Evolutionary conservation across 2,797 vertebrate genomes (phyloP), one percentile per base, ranked within the genome.

Genomic region (Thamnophis elegans): DNA sequence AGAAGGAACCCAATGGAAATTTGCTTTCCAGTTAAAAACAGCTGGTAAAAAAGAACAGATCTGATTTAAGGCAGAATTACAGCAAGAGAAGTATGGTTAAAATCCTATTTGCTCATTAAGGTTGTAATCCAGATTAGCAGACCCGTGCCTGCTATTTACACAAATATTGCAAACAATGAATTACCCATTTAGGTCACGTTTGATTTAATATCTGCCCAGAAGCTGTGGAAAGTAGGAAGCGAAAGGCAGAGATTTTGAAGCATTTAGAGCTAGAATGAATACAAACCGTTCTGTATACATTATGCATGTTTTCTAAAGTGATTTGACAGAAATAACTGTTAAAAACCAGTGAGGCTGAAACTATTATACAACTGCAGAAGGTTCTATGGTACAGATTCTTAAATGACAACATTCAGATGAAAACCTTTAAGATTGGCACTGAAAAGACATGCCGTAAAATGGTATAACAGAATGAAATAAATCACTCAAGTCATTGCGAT

Each of bases 391-490:
- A 22, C 16, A 65, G 78, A 28, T 88, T 32, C 51, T 90, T 85
- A 73, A 89, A 85, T 85, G 58, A 89, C 36, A 88, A 62, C 51
- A 51, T 90, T 73, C 32, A 25, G 47, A 82, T 89, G 26, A 55
- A 89, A 73, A 88, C n/a, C 14, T 16, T 78, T 47, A n/a, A 28
- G 54, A 36, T 28, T n/a, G 86, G 85, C n/a, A 25, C 22, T 85
- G 88, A 36, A 85, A 32, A 82, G 85, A 55, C 91, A 59, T 93
- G 91, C 54, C 85, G 88, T 88, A 91, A 89, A 85, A 92, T 93
- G 93, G 1, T 93, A n/a, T 89, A 93, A 58, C n/a, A 89, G 90
- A 78, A 36, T 4, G 16, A 10, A 36, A 65, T 68, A 65, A 62
- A 85, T 89, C 62, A 56, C 68, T 91, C 10, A 51, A 65, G 51